Evolutionary conservation across 2,113 vertebrate genomes (phyloP).

Genomic region (Solea senegalensis): DNA sequence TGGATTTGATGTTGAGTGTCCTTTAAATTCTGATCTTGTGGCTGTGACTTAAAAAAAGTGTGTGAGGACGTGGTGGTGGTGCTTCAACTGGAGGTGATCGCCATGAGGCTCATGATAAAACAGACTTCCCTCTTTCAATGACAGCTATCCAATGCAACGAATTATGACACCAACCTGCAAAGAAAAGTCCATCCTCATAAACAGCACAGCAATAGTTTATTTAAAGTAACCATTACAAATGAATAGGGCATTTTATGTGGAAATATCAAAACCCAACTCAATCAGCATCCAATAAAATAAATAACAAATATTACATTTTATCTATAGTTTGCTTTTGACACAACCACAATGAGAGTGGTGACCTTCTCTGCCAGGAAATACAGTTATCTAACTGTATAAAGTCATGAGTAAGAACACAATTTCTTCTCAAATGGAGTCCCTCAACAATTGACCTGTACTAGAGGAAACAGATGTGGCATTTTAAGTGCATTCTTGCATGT

Average conservation of each 20-base stretch:
- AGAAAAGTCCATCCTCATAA: conserved; percentile 36
- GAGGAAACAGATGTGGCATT: neutral
- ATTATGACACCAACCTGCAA: conserved; percentile 53
- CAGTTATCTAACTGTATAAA: conserved; percentile 17
- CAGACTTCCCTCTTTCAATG: conserved; percentile 25
- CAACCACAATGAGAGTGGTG: neutral
- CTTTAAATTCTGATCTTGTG: conserved; percentile 8
- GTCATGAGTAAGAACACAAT: conserved; percentile 7
- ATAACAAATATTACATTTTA: neutral
- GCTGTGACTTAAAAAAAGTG: neutral
- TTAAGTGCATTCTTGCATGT: neutral
- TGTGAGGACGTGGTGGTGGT: conserved; percentile 12
- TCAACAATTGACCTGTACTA: neutral
- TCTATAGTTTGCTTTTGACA: neutral
- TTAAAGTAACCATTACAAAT: neutral
- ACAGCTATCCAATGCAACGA: conserved; percentile 16
- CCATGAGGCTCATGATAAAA: conserved; percentile 50
- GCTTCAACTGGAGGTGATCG: conserved; percentile 41
- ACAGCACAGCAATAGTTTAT: neutral
- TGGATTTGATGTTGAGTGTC: neutral
- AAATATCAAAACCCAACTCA: neutral
- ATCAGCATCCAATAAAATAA: too few species aligned
- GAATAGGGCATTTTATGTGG: neutral
- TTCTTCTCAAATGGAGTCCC: neutral
- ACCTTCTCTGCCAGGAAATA: neutral